Conservation (phyloP, 2,888 invertebrate genomes). For the Andrena trimmerana region DNA sequence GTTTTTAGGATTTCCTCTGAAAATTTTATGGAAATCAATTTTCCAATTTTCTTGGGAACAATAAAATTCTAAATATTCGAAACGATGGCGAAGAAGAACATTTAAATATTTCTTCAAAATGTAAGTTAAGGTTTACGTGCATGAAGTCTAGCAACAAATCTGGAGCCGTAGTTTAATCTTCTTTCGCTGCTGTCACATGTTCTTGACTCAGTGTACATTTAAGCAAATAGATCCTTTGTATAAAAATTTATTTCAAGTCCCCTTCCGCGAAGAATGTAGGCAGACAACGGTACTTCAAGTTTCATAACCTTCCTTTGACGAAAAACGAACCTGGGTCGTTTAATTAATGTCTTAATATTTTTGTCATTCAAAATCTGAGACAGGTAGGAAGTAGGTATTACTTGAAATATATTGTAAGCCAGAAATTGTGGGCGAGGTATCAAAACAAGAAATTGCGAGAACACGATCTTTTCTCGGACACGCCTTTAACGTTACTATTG, state of each 20-base stretch:
- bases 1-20: too few relatives aligned
- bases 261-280: too few relatives aligned
- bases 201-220: background rate
- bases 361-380: background rate
- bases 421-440: background rate
- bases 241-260: too few relatives aligned
- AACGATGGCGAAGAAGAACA: background rate
- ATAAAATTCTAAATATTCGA: background rate
- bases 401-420: background rate
- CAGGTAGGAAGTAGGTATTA: too few relatives aligned
- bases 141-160: too few relatives aligned
- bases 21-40: too few relatives aligned
- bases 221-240: too few relatives aligned
- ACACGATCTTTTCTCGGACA: background rate
- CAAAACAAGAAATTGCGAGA: background rate
- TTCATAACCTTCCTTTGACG: background rate
- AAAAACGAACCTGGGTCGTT: background rate
- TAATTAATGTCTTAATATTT: background rate
- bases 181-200: background rate
- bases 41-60: too few relatives aligned
- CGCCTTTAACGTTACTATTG: constrained; percentile 14
- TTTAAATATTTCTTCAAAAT: background rate
- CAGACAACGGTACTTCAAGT: background rate
- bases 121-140: too few relatives aligned
- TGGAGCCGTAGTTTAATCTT: background rate